phyloP scores from a whole-genome alignment of 2,113 vertebrate species.

The Tauraco erythrolophus region DNA sequence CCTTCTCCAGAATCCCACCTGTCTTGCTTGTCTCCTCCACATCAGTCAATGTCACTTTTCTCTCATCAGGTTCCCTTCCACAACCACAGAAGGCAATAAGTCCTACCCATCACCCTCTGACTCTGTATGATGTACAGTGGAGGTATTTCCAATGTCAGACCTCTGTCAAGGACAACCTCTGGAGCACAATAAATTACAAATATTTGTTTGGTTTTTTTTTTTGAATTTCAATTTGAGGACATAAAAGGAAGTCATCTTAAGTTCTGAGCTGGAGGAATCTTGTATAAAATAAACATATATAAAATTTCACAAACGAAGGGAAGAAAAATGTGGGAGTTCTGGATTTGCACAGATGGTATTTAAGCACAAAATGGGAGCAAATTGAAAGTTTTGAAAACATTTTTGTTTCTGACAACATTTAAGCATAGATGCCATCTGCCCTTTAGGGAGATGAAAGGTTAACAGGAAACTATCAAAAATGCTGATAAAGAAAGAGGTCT shows the following conservation, averaged over 20 bases:
- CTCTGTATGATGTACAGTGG: rapidly evolving
- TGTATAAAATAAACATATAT: neutral
- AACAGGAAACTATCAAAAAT: neutral
- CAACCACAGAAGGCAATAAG: neutral
- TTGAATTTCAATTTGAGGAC: neutral
- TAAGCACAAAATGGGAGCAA: neutral
- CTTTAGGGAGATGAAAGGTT: neutral
- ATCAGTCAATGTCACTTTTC: neutral
- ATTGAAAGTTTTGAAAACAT: neutral
- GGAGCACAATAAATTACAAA: neutral
- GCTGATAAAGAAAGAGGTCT: neutral
- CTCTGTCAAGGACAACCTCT: neutral
- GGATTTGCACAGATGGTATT: neutral
- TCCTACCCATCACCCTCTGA: neutral
- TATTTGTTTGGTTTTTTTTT: neutral
- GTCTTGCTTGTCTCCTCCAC: neutral
- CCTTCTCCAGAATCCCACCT: neutral
- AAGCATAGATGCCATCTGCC: neutral
- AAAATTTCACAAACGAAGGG: neutral
- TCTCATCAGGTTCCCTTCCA: neutral
- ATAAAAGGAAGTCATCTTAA: neutral
- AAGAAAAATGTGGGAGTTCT: neutral
- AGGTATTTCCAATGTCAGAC: neutral
- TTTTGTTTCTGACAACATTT: neutral
- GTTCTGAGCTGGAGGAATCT: neutral